A percentile compares a stretch with the other conserved stretches of the same genome.
These are phyloP conservation scores for Hyppa rectilinea DNA, from an alignment of 2,888 invertebrate species.

Conservation along the genomic window DNA sequence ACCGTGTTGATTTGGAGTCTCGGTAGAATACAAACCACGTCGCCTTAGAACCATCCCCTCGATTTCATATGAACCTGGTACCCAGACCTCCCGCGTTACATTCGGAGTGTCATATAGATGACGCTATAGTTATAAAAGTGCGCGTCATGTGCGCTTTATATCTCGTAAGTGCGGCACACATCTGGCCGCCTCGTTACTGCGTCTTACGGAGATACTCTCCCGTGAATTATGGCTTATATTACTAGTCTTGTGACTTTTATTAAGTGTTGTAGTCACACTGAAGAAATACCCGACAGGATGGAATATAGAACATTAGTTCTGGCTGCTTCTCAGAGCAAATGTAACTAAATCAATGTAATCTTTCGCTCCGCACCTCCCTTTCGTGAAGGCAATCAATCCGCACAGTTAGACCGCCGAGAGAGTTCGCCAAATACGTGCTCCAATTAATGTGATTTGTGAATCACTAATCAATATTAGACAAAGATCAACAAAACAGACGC, in stretches of 20 bases:
- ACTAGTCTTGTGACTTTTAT: slow-evolving; percentile 66
- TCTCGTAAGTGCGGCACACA: slow-evolving; percentile 66
- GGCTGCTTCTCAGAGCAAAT: slow-evolving; percentile 15
- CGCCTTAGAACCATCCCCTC: background rate
- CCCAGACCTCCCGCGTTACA: slow-evolving; percentile 31
- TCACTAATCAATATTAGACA: slow-evolving; percentile 49
- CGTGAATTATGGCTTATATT: slow-evolving; percentile 66
- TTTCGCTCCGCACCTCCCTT: slow-evolving; percentile 38
- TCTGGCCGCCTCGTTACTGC: slow-evolving; percentile 71
- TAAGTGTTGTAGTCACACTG: slow-evolving; percentile 59
- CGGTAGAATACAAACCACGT: background rate
- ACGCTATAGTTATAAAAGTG: slow-evolving; percentile 60
- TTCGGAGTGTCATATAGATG: slow-evolving; percentile 46
- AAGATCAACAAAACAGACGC: slow-evolving; percentile 33
- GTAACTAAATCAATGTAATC: slow-evolving; percentile 42
- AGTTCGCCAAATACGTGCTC: slow-evolving; percentile 58
- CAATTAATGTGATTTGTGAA: slow-evolving; percentile 54
- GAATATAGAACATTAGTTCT: slow-evolving; percentile 33
- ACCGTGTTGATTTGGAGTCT: background rate
- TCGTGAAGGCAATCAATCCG: slow-evolving; percentile 49
- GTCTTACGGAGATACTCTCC: slow-evolving; percentile 63
- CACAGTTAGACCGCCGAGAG: slow-evolving; percentile 40
- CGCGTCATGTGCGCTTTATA: slow-evolving; percentile 67
- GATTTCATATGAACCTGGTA: slow-evolving; percentile 44
- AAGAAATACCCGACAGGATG: slow-evolving; percentile 29